Evolutionary conservation across 2,113 vertebrate species (phyloP), one percentile per base, ranked within the genome.

Genomic region (Reinhardtius hippoglossoides): DNA sequence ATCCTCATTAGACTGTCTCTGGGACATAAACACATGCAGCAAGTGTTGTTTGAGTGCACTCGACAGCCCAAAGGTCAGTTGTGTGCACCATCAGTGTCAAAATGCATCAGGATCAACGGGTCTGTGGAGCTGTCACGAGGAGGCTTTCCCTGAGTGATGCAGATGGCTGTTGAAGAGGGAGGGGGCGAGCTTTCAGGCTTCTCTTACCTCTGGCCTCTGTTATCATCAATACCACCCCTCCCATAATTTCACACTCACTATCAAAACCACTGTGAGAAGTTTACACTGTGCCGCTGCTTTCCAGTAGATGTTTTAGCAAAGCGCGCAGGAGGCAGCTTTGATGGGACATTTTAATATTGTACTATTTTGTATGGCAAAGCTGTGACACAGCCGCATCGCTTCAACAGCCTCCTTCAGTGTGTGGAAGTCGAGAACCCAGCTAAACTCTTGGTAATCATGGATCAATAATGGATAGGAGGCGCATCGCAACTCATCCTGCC

Each of bases 1-100:
- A 59, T 92, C 89, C 93, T 95, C 91, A 94, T 95, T 94, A 94
- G 89, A 87, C 87, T 71, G 88, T 93, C 94, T 92, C 89, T 86
- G 92, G 91, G 91, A 93, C 87, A 82, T 81, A 94, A 95, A 95
- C 89, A 93, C 91, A 92, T 90, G 91, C 93, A 84, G 88, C 76
- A 87, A 92, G 91, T 84, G 87, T 90, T 94, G 93, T 90, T 88
- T 91, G 95, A 93, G 89, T 86, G 90, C 94, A 92, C 93, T 92
- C 85, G 37, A 64, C 89, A 92, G 84, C 89, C 89, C 89, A 93
- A 94, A 96, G 94, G 93, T 95, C 92, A 94, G 74, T 68, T 67
- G 80, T 86, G 83, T 87, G 91, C 87, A 67, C 89, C 90, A 92
- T 94, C 93, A 93, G 90, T 89, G 93, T 94, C 93, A 89, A 71